Base-by-base conservation (phyloP, 2,888 invertebrate species). In the Cheiracanthium punctorium region DNA sequence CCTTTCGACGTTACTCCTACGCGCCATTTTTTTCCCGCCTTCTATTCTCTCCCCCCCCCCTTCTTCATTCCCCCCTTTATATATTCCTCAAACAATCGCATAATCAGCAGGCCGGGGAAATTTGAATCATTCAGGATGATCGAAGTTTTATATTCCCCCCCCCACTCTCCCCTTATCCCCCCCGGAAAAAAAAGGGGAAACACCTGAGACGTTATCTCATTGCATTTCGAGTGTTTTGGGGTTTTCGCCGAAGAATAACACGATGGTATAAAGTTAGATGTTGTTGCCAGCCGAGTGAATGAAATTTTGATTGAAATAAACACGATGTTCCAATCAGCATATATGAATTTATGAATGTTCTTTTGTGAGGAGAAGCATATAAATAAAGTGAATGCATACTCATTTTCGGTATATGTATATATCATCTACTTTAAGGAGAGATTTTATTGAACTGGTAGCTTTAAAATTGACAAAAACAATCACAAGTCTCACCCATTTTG, bases 141-240 rank as follows among this genome's bases (percentile, higher is more conserved):
- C 58, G 58, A 58, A 58, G 58, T 58, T 17, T 58, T 58, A 58
- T 12, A 17, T 58, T 58, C 24, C 1, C 24, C 12, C 12, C 24
- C 24, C 24, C 58, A 1, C 4, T 12, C 24, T 12, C 58, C 24
- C 58, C 24, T 1, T 37, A 4, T 37, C 24, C 24, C 24, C 58
- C 12, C 58, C 5, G 5, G n/a, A n/a, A n/a, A n/a, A n/a, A n/a
- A 58, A 58, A 58, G 24, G 24, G 58, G 58, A 58, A 58, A 58
- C 58, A 58, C 58, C 58, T 58, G 58, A 58, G 58, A 58, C 58
- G 58, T 58, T 24, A 24, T 58, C 58, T 58, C 58, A 24, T 58
- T 24, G 58, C 58, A 7, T 58, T 58, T 58, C 14, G 24, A 58
- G 58, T 7, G 58, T 24, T 20, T 58, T 58, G 24, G 43, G 17